Evolutionary conservation across 2,113 vertebrate genomes (phyloP).

Genomic region (Pungitius pungitius): DNA sequence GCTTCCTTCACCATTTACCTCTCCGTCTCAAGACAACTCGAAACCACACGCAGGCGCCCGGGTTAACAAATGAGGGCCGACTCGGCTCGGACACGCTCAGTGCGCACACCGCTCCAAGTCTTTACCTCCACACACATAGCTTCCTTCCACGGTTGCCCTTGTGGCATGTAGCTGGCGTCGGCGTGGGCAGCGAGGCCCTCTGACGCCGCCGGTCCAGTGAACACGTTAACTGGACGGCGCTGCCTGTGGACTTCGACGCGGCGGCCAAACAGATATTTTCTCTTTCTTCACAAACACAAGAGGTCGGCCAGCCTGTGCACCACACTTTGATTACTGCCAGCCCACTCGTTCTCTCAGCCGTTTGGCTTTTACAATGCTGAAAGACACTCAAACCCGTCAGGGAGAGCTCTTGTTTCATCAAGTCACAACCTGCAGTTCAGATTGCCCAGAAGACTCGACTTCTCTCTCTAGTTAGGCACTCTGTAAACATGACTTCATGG

Average conservation of each 20-base stretch:
- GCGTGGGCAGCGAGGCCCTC: conserved; percentile 7
- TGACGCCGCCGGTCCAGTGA: too few relatives aligned
- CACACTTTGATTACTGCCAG: background rate
- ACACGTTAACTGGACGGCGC: background rate
- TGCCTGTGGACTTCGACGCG: background rate
- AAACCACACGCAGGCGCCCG: background rate
- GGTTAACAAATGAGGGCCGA: background rate
- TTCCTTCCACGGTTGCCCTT: background rate
- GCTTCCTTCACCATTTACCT: conserved; percentile 14
- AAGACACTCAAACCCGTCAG: background rate
- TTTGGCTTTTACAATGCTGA: background rate
- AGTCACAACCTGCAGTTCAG: background rate
- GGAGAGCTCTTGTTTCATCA: background rate
- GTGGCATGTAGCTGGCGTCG: background rate
- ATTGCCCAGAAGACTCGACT: too few relatives aligned
- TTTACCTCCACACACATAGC: too few relatives aligned
- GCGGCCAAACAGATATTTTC: background rate
- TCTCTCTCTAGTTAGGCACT: too few relatives aligned
- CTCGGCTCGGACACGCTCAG: too few relatives aligned
- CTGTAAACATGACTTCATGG: too few relatives aligned
- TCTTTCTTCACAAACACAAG: background rate
- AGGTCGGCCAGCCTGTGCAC: background rate
- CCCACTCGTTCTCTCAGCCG: background rate
- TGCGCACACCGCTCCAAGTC: too few relatives aligned
- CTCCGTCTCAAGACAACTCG: background rate